Evolutionary conservation across 2,113 vertebrate genomes (phyloP).

Genomic region (Xiphophorus maculatus): DNA sequence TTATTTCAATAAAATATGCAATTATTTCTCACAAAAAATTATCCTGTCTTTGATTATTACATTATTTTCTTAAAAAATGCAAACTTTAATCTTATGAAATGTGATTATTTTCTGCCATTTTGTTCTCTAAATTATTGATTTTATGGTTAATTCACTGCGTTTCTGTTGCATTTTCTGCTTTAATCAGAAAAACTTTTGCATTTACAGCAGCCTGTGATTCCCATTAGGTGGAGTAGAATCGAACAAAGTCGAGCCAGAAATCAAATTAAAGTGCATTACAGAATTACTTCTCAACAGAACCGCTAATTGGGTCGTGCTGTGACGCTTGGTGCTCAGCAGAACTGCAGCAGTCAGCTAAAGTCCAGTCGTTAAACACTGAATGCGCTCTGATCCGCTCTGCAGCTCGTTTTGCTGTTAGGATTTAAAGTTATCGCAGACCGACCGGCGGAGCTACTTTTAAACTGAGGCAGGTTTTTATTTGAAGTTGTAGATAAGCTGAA

Average conservation of each 20-base stretch:
- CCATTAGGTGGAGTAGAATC: not conserved
- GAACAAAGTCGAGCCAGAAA: not conserved
- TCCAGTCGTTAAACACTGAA: constrained; percentile 7
- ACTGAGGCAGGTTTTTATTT: constrained; percentile 10
- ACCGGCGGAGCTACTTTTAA: constrained; percentile 36
- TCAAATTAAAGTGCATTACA: constrained; percentile 5
- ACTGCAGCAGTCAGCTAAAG: constrained; percentile 24
- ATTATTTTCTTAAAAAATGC: not conserved
- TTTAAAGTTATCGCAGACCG: constrained; percentile 29
- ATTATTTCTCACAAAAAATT: no score
- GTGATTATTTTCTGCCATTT: not conserved
- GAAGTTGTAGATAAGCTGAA: constrained; percentile 31
- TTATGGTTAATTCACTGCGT: not conserved
- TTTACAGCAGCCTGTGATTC: not conserved
- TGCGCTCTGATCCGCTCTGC: constrained; percentile 31
- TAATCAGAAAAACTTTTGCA: not conserved
- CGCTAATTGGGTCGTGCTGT: not conserved
- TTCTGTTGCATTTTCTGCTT: not conserved
- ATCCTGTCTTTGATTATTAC: not conserved
- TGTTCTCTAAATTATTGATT: not conserved
- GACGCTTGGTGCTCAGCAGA: not conserved
- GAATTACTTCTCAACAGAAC: constrained; percentile 1
- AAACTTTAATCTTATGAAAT: not conserved
- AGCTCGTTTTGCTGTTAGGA: constrained; percentile 19
- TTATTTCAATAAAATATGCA: not conserved